A percentile compares a stretch with the other conserved stretches of the same genome.
Conservation (phyloP, 2,797 vertebrate genomes). For the Oceanodroma leucorhoa region DNA sequence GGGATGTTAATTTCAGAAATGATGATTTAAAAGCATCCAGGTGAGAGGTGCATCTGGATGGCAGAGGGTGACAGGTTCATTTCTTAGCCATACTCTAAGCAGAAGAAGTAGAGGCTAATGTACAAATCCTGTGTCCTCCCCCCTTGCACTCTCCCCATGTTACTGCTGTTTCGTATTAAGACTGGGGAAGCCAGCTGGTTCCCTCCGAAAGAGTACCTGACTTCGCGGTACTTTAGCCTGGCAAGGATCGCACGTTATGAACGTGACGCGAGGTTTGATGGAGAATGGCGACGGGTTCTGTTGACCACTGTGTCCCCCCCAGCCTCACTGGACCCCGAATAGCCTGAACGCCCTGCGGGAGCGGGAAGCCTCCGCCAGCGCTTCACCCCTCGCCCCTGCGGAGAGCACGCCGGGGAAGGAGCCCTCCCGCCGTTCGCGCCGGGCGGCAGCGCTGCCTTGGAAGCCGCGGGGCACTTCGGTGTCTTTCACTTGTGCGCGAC, state of each 20-base stretch:
- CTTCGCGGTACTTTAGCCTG: too few relatives aligned
- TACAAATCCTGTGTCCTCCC: neutral
- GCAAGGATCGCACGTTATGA: neutral
- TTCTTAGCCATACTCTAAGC: neutral
- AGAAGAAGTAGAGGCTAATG: neutral
- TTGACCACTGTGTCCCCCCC: too few relatives aligned
- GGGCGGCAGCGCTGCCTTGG: neutral
- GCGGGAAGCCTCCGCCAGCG: neutral
- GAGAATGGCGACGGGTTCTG: rapidly evolving
- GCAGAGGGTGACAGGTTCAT: neutral
- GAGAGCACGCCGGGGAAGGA: neutral
- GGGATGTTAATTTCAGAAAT: neutral
- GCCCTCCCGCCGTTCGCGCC: neutral
- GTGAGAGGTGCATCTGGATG: neutral
- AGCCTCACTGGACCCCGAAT: neutral
- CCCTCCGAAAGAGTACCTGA: too few relatives aligned
- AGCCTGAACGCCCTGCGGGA: neutral
- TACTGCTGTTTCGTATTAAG: neutral
- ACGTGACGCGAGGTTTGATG: rapidly evolving
- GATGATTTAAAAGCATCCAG: neutral
- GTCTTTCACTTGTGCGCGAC: neutral
- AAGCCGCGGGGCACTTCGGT: neutral
- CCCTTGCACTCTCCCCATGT: too few relatives aligned
- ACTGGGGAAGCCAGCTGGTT: neutral
- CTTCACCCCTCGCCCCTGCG: neutral